A percentile compares a stretch with the other conserved stretches of the same genome.
Evolutionary conservation across 2,113 vertebrate genomes (phyloP).

Genomic region (Fulica atra): DNA sequence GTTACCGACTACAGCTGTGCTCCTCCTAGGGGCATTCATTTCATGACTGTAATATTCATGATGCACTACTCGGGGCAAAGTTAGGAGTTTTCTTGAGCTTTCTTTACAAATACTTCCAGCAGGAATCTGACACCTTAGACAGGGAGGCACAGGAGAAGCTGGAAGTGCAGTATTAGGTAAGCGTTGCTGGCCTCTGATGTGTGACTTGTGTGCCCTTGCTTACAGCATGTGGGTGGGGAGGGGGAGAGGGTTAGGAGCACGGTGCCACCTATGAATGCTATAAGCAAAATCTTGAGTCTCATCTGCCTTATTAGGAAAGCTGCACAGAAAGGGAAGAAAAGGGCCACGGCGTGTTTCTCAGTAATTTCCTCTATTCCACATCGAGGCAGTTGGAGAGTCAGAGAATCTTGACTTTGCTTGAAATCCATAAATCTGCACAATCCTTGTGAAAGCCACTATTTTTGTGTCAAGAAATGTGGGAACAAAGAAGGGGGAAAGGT

Average conservation of each 20-base stretch:
- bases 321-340: background rate
- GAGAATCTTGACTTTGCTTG: background rate
- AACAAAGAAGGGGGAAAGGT: background rate
- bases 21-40: background rate
- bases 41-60: background rate
- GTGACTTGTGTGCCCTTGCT: slow-evolving; percentile 4
- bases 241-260: background rate
- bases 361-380: background rate
- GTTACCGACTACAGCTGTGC: background rate
- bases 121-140: background rate
- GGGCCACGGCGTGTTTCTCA: background rate
- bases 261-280: background rate
- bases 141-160: background rate
- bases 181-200: background rate
- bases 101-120: slow-evolving; percentile 36
- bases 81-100: background rate
- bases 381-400: background rate
- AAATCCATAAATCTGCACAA: background rate
- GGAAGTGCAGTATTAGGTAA: background rate
- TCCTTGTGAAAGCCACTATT: background rate
- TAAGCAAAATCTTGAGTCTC: background rate
- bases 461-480: background rate
- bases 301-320: slow-evolving; percentile 1
- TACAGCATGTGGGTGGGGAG: background rate
- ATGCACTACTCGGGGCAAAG: background rate